phyloP scores from a whole-genome alignment of 2,113 vertebrate genomes.

The Ceyx margarethae region DNA sequence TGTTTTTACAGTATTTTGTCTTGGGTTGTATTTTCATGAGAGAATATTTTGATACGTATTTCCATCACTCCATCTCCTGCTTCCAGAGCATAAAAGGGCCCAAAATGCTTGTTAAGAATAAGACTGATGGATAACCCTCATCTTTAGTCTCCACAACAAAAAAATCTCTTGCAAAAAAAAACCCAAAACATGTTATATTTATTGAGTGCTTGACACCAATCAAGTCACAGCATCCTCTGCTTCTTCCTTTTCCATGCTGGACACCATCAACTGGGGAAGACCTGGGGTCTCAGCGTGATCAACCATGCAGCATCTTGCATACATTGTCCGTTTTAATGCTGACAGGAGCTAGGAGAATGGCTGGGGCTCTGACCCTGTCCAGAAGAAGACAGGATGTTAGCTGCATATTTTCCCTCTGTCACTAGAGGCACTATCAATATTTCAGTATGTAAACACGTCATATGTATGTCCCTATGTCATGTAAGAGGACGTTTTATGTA shows the following conservation, averaged over 20 bases:
- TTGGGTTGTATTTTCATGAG: not conserved
- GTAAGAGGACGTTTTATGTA: not conserved
- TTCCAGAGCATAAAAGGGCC: not conserved
- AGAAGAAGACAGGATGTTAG: too few relatives aligned
- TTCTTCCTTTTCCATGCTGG: too few relatives aligned
- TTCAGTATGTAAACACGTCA: not conserved
- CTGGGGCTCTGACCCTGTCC: too few relatives aligned
- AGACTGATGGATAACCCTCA: not conserved
- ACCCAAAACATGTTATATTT: too few relatives aligned
- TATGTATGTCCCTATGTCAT: accelerated
- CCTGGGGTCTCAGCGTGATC: too few relatives aligned
- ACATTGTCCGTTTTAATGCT: too few relatives aligned
- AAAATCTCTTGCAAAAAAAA: not conserved
- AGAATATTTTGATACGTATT: not conserved
- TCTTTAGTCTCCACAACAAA: not conserved
- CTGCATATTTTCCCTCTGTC: too few relatives aligned
- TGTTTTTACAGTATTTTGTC: not conserved
- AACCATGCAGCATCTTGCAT: too few relatives aligned
- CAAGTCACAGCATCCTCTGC: too few relatives aligned
- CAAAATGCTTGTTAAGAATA: not conserved
- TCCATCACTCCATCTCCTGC: not conserved
- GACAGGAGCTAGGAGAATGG: too few relatives aligned
- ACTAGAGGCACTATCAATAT: not conserved
- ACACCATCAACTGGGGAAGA: too few relatives aligned
- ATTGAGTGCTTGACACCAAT: too few relatives aligned